Evolutionary conservation across 2,888 invertebrate species (phyloP).

Genomic region (Ectropis crepuscularia): DNA sequence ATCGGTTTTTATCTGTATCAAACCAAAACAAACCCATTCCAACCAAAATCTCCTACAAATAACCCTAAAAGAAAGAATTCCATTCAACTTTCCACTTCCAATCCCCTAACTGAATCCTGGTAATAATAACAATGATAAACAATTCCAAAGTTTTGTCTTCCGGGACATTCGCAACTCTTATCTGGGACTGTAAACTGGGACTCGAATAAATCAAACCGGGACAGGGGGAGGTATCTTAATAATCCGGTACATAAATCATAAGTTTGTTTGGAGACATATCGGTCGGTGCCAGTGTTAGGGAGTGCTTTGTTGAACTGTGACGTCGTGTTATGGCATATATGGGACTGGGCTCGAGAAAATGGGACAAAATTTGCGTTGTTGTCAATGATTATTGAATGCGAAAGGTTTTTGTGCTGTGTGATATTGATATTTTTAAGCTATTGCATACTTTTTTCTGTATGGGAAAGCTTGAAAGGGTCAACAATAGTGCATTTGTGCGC

Average conservation of each 20-base stretch:
- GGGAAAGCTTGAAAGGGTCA: no score
- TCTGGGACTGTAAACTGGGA: constrained; percentile 42
- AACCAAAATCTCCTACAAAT: constrained; percentile 1
- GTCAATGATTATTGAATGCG: no score
- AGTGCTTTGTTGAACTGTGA: constrained; percentile 28
- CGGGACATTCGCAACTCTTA: constrained; percentile 38
- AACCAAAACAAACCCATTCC: no score
- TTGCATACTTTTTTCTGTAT: no score
- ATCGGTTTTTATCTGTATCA: neutral
- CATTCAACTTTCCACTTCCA: constrained; percentile 26
- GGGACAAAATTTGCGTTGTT: neutral
- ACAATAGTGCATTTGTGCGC: no score
- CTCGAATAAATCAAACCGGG: constrained; percentile 35
- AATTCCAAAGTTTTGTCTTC: constrained; percentile 35
- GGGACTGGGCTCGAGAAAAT: neutral
- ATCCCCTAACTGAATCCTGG: constrained; percentile 32
- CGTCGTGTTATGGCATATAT: constrained; percentile 11
- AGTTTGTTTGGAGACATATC: constrained; percentile 34
- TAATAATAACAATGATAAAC: constrained; percentile 38
- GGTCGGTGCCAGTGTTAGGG: constrained; percentile 25
- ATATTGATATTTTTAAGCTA: no score
- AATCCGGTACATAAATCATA: constrained; percentile 47
- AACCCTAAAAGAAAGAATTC: constrained; percentile 16
- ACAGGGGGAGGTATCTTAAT: constrained; percentile 41
- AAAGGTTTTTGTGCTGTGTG: no score